Evolutionary conservation across 2,113 vertebrate species (phyloP), one percentile per base, ranked within the genome.

Genomic region (Nettapus auritus): DNA sequence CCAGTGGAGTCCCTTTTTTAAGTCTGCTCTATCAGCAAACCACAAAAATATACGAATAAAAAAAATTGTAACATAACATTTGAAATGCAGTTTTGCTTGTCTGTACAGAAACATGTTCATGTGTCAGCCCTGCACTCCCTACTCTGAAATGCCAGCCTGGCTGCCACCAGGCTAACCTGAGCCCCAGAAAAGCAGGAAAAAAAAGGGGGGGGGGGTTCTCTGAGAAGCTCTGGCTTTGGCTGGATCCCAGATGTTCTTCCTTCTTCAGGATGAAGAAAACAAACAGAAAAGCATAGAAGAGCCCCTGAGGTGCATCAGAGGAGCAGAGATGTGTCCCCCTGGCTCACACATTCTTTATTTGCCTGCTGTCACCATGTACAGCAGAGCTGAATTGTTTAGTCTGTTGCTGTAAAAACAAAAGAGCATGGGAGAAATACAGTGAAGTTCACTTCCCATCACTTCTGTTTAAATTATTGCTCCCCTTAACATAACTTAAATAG

Each of bases 291-390:
- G 42, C 14, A 28, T 23, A 52, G 31, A 94, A 80, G 25, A 63
- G n/a, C 7, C n/a, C 11, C 56, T 31, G 25, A 48, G 23, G 34
- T 57, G 3, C 44, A 68, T 34, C 38, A 90, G n/a, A 85, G 42
- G 42, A 71, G 4, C 8, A 33, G 5, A 11, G 11, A 55, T 34
- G n/a, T 4, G 15, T 53, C 7, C 2, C 1, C 8, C 34, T 36
- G 22, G 16, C 22, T 75, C 74, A 86, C 14, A 63, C 26, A 40
- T 18, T 14, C 66, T 60, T 74, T 53, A 19, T 67, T 69, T 21
- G 56, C 34, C 22, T 56, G 29, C 22, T 1, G 2, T 50, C 38
- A 66, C 21, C 0, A 3, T 25, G 21, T n/a, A 22, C 7, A 53
- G n/a, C 71, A 11, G 29, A 67, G 40, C 9, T 40, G 46, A 82